These are phyloP conservation scores for Orycteropus afer DNA, from an alignment of 2,113 vertebrate genomes.

Conservation along the genomic window DNA sequence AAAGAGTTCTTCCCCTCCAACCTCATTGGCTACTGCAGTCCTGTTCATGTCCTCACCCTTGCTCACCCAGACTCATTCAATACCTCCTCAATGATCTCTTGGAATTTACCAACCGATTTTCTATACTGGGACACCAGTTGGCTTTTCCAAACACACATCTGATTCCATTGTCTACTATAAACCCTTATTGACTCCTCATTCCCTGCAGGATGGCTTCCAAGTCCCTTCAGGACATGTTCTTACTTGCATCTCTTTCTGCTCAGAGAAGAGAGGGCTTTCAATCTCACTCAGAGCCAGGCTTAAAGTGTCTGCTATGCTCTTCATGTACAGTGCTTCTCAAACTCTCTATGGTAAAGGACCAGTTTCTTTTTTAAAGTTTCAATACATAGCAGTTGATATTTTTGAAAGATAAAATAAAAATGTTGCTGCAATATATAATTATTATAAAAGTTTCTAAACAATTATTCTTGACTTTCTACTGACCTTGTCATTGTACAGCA, in stretches of 20 bases:
- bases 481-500: not conserved
- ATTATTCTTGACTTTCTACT: not conserved
- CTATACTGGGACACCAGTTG: not conserved
- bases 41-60: not conserved
- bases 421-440: not conserved
- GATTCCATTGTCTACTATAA: not conserved
- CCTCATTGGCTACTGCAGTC: not conserved
- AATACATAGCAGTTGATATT: not conserved
- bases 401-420: not conserved
- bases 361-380: not conserved
- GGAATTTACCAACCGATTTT: not conserved
- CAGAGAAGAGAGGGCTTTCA: not conserved
- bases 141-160: not conserved
- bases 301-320: not conserved
- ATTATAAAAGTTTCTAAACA: not conserved
- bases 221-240: not conserved
- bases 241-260: not conserved
- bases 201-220: not conserved
- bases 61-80: not conserved
- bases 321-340: not conserved
- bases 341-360: not conserved
- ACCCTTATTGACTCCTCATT: not conserved
- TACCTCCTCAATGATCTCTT: not conserved
- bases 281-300: not conserved
- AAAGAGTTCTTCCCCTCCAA: not conserved